A percentile compares a stretch with the other conserved stretches of the same genome.
Conservation (phyloP, 2,797 vertebrate genomes). For the Sebastes wilsoni region DNA sequence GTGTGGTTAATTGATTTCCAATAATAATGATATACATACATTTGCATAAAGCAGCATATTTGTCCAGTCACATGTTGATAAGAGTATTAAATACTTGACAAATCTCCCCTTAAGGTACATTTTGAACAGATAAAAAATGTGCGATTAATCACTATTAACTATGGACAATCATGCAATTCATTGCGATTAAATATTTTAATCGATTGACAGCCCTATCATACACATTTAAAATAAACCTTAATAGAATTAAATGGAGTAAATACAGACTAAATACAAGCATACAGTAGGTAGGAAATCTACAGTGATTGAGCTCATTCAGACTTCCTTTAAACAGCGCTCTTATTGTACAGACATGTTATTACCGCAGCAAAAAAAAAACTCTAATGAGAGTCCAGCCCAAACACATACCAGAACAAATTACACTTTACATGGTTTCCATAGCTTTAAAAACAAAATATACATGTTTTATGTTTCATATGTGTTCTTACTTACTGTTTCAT, state of each 20-base stretch:
- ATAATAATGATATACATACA: no score
- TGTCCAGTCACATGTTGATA: no score
- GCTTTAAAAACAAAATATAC: background rate
- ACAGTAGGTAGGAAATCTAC: background rate
- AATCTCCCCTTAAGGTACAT: no score
- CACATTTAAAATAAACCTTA: background rate
- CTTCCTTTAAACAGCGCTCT: constrained; percentile 22
- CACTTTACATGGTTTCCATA: background rate
- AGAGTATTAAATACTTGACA: no score
- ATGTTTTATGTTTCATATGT: no score
- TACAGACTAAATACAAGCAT: background rate
- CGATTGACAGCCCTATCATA: no score
- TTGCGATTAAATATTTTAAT: no score
- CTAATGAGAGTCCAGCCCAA: background rate
- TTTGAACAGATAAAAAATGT: no score
- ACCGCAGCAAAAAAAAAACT: background rate
- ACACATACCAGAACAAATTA: background rate
- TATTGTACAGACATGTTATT: constrained; percentile 6
- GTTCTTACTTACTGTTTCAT: constrained; percentile 7
- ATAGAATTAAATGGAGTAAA: background rate
- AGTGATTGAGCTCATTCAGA: background rate
- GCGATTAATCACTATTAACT: no score
- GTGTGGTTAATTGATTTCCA: no score
- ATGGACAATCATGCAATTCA: no score
- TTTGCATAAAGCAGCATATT: no score